Base-by-base conservation (phyloP, 2,888 invertebrate genomes). In the Tiphia femorata region DNA sequence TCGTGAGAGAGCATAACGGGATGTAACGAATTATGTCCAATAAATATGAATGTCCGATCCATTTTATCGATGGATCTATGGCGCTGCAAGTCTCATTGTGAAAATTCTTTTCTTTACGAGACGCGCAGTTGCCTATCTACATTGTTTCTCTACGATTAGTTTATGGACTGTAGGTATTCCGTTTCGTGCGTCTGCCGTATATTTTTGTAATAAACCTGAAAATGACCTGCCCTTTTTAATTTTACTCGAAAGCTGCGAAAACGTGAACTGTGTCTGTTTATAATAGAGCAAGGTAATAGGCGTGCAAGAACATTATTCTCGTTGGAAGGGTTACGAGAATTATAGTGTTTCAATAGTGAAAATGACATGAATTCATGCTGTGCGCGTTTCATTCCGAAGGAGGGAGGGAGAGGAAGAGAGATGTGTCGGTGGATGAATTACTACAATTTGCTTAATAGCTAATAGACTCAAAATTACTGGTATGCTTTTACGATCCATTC, bases 401-500 rank as follows among this genome's bases (percentile, higher is more conserved):
- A 43, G 62, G 62, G 55, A 50, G 60, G 53, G 57, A 58, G 60
- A 62, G 62, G 54, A 58, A 63, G 53, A 63, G 62, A 68, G 64
- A 70, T 71, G 71, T 68, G 68, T 71, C 64, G 70, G 66, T 64
- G 68, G 68, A 70, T 70, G 64, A 70, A 70, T 70, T 74, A 72
- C 73, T 74, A 73, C 75, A 77, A 81, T 79, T 80, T 78, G 73
- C 78, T 80, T 76, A 76, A 80, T 75, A 79, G 77, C 73, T 78
- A 76, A 79, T 78, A 75, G 75, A 78, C 77, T 77, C 70, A 70
- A 75, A 77, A 76, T 76, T 73, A 72, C 72, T 77, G 77, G 73
- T 76, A 79, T 81, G 76, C 73, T 73, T 75, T 70, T 78, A 71
- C 79, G 75, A 80, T 76, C 67, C 63, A 54, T 66, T 73, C 78